These are phyloP conservation scores for Eilema griseolum DNA, from an alignment of 2,888 invertebrate genomes.

Conservation along the genomic window DNA sequence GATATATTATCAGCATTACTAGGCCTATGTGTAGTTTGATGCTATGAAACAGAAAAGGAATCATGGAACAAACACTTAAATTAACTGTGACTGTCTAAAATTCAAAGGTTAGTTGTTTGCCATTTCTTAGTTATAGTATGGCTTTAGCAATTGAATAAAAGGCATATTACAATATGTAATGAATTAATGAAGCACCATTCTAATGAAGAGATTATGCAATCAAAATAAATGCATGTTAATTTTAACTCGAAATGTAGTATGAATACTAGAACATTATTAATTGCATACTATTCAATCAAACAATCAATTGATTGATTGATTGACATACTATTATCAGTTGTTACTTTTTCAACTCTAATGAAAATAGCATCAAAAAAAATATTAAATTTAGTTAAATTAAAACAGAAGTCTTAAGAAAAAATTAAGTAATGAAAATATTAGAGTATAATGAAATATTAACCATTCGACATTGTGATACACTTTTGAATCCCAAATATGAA, in stretches of 20 bases:
- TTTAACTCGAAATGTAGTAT: not conserved
- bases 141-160: not conserved
- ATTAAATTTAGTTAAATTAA: not conserved
- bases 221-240: not conserved
- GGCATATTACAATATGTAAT: not conserved
- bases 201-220: not conserved
- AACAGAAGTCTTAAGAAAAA: not conserved
- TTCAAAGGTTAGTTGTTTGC: not conserved
- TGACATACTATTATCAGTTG: too few species aligned
- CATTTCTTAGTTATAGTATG: not conserved
- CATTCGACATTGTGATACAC: conserved; percentile 92
- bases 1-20: not conserved
- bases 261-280: not conserved
- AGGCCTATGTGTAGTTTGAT: not conserved
- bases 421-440: not conserved
- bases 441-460: conserved; percentile 82
- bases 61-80: not conserved
- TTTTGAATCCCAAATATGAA: conserved; percentile 91
- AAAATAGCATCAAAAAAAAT: too few species aligned
- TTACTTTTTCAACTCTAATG: too few species aligned
- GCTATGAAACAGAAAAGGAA: not conserved
- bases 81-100: not conserved
- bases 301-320: too few species aligned
- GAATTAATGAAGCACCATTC: not conserved
- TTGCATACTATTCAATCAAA: too few species aligned